These are phyloP conservation scores for Apamea monoglypha DNA, from an alignment of 2,888 invertebrate genomes.

Conservation along the genomic window DNA sequence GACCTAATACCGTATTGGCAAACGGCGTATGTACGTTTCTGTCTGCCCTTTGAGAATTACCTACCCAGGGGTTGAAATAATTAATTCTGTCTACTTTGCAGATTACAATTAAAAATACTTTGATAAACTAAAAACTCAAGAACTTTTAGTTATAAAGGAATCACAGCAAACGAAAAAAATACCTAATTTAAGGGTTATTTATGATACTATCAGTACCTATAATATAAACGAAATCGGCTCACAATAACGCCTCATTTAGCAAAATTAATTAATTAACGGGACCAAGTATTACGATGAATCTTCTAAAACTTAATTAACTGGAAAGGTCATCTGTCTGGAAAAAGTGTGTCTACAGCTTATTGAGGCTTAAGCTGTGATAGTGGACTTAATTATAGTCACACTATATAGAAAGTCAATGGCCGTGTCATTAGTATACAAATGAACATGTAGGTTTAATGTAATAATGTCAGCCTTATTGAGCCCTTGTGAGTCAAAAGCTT, in stretches of 20 bases:
- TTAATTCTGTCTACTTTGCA: not conserved
- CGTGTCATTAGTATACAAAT: constrained; percentile 2
- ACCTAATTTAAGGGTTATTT: constrained; percentile 11
- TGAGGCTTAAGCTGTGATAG: constrained; percentile 14
- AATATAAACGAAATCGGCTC: constrained; percentile 31
- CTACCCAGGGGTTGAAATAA: constrained; percentile 6
- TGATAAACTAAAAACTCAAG: not conserved
- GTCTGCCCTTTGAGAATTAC: constrained; percentile 37
- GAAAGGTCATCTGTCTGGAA: constrained; percentile 60
- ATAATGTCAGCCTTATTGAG: constrained; percentile 1
- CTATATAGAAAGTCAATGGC: constrained; percentile 21
- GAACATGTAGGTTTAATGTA: not conserved
- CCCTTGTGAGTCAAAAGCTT: not conserved
- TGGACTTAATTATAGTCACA: constrained; percentile 25
- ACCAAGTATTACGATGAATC: constrained; percentile 52
- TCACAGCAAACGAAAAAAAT: not conserved
- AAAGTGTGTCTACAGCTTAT: constrained; percentile 35
- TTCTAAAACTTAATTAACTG: constrained; percentile 61
- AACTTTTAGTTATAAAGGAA: not conserved
- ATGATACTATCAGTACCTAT: constrained; percentile 9
- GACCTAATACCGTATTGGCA: constrained; percentile 63
- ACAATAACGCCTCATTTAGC: constrained; percentile 40
- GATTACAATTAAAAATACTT: not conserved
- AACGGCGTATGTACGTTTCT: constrained; percentile 46
- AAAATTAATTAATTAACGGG: constrained; percentile 57